Evolutionary conservation across 2,797 vertebrate species (phyloP).

Genomic region (Catamblyrhynchus diadema): DNA sequence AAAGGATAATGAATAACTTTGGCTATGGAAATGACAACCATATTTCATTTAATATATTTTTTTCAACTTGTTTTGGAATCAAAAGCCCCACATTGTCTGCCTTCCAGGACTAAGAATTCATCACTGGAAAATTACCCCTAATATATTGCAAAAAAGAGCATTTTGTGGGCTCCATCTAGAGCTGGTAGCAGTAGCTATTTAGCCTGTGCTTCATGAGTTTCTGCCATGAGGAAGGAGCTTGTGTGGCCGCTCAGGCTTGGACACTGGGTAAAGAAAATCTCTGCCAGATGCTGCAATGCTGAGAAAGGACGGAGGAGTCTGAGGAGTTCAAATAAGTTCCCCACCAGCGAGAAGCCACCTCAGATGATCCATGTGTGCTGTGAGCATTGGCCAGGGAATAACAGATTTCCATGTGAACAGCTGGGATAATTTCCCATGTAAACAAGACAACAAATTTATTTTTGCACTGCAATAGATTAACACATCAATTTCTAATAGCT

Average conservation of each 20-base stretch:
- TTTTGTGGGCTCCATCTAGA: not conserved
- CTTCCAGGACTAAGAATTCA: constrained; percentile 3
- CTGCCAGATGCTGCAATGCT: not conserved
- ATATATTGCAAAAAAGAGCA: not conserved
- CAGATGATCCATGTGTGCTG: accelerated
- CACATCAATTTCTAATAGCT: not conserved
- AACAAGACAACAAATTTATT: not conserved
- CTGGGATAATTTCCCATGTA: not conserved
- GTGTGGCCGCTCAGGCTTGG: not conserved
- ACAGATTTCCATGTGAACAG: not conserved
- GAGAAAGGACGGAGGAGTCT: accelerated
- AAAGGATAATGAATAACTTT: not conserved
- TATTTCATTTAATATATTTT: not conserved
- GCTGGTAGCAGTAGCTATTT: not conserved
- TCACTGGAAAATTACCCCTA: not conserved
- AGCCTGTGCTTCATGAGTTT: not conserved
- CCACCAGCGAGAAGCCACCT: not conserved
- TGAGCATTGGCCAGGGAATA: not conserved
- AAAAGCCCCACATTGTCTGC: not conserved
- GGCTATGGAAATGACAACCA: not conserved
- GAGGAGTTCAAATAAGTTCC: not conserved
- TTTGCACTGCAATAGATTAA: not conserved
- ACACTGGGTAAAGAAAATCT: not conserved
- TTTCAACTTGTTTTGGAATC: not conserved
- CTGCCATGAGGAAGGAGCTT: not conserved